Conservation (phyloP, 2,113 vertebrate species). For the Tragelaphus strepsiceros region DNA sequence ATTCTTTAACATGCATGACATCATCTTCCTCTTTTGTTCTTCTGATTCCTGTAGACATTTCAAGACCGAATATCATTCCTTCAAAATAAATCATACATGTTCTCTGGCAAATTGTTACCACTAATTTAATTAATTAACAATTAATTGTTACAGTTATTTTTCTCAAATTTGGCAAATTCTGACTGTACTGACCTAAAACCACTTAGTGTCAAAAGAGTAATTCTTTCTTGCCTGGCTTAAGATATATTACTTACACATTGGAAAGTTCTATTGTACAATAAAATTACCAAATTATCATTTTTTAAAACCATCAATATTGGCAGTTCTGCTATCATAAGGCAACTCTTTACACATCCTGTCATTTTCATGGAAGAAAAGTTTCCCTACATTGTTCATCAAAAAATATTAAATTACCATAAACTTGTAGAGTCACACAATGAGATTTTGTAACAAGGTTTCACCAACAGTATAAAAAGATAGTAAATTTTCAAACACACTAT, state of each 20-base stretch:
- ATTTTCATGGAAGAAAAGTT: neutral
- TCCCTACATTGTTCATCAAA: neutral
- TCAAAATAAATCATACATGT: neutral
- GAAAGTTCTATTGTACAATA: neutral
- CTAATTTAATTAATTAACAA: neutral
- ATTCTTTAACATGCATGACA: neutral
- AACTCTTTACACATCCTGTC: neutral
- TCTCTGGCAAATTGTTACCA: neutral
- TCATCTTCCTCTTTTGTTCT: neutral
- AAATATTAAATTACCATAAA: neutral
- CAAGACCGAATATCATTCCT: neutral
- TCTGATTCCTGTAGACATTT: neutral
- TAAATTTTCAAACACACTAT: neutral
- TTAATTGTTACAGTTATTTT: neutral
- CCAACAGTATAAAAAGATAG: neutral
- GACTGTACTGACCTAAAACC: neutral
- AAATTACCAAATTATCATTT: neutral
- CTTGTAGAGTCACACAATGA: neutral
- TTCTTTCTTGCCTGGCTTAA: neutral
- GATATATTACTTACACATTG: neutral
- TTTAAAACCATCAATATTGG: neutral
- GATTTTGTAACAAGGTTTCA: neutral
- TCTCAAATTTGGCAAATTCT: neutral
- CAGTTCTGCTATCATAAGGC: neutral
- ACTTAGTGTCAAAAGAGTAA: neutral